Conservation (phyloP, 2,888 invertebrate species). For the Myopa tessellatipennis region DNA sequence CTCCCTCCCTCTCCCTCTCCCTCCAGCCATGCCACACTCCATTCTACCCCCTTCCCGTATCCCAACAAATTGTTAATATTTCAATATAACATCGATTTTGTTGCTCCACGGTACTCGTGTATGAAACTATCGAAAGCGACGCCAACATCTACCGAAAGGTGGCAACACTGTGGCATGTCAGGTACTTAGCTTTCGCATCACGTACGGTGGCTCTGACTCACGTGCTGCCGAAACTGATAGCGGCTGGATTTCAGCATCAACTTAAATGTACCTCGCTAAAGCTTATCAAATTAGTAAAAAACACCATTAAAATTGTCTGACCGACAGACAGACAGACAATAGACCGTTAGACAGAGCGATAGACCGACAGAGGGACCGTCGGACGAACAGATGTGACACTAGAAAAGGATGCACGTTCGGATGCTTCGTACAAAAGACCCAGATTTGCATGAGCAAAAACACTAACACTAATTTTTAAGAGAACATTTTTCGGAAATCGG, state of each 20-base stretch:
- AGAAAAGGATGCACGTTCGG: no score
- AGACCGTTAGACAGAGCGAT: background rate
- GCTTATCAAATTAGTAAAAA: conserved; percentile 29
- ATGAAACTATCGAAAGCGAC: background rate
- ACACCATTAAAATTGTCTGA: conserved; percentile 4
- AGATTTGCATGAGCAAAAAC: no score
- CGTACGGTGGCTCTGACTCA: conserved; percentile 19
- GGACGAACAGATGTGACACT: no score
- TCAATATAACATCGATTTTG: no score
- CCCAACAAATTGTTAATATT: no score
- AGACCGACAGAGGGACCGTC: background rate
- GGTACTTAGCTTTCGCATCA: conserved; percentile 20
- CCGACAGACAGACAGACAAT: background rate
- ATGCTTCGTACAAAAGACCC: background rate
- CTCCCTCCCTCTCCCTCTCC: no score
- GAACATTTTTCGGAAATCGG: no score
- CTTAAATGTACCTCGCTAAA: background rate
- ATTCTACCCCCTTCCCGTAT: no score
- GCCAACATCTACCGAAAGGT: background rate
- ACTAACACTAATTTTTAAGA: no score
- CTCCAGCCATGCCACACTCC: no score
- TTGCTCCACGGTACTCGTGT: background rate
- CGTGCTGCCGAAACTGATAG: conserved; percentile 34
- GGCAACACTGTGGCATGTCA: background rate
- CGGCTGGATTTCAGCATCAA: conserved; percentile 23